A percentile compares a stretch with the other conserved stretches of the same genome.
These are phyloP conservation scores for Pectinophora gossypiella DNA, from an alignment of 1,140 invertebrate species.

Conservation along the genomic window DNA sequence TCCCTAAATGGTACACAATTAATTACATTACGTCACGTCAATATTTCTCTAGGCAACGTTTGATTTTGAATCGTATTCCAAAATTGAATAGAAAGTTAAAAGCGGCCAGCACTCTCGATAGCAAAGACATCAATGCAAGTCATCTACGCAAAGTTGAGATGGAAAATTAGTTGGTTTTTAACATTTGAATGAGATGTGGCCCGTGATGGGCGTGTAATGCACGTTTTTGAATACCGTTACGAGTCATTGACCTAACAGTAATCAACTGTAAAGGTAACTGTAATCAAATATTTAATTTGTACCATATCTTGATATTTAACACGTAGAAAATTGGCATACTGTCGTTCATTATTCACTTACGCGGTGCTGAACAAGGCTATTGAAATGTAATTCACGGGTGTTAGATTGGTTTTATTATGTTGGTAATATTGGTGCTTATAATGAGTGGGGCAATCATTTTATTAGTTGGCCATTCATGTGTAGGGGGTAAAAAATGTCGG, in stretches of 20 bases:
- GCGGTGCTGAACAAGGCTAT: background rate
- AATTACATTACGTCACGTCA: too few species aligned
- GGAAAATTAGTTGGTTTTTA: background rate
- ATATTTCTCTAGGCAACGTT: constrained; percentile 1
- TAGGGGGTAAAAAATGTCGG: too few species aligned
- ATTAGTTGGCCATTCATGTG: too few species aligned
- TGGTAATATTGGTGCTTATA: too few species aligned
- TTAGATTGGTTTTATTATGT: too few species aligned
- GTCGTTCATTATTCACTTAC: background rate
- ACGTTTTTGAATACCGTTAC: constrained; percentile 21
- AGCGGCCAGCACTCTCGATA: background rate
- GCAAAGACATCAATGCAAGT: background rate
- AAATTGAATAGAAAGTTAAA: background rate
- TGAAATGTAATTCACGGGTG: background rate
- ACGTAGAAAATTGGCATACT: background rate
- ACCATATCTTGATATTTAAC: constrained; percentile 6
- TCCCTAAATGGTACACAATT: too few species aligned
- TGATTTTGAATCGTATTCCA: background rate
- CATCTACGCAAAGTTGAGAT: background rate
- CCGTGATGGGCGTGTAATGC: background rate
- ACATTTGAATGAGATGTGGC: background rate
- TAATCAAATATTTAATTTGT: constrained; percentile 60
- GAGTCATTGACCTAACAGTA: constrained; percentile 46
- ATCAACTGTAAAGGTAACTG: constrained; percentile 60
- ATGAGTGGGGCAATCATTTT: too few species aligned